These are phyloP conservation scores for Aphelocoma californica DNA, from an alignment of 2,797 vertebrate genomes.

Conservation along the genomic window DNA sequence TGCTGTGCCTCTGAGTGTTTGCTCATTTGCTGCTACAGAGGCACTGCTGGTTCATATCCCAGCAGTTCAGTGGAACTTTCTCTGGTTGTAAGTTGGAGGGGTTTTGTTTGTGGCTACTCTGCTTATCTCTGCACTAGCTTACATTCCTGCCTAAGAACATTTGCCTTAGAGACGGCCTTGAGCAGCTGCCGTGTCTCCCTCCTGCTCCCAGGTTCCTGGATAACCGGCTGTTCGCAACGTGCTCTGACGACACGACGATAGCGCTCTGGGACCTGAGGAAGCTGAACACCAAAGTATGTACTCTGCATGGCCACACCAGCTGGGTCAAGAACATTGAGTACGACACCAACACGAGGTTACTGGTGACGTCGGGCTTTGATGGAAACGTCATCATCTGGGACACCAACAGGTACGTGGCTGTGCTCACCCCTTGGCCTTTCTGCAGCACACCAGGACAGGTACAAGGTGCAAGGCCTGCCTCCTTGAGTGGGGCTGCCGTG, in stretches of 20 bases:
- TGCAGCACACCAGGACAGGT: neutral
- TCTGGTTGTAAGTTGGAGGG: no score
- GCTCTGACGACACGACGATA: conserved; percentile 98
- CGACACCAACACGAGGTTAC: conserved; percentile 92
- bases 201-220: conserved; percentile 88
- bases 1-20: neutral
- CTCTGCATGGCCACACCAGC: conserved; percentile 96
- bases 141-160: neutral
- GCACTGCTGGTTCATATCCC: neutral
- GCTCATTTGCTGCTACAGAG: neutral
- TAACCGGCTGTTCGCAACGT: conserved; percentile 96
- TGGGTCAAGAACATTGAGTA: conserved; percentile 99
- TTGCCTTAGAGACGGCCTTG: neutral
- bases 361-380: conserved; percentile 97
- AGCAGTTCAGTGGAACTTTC: rapidly evolving
- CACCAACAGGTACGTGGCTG: conserved; percentile 87
- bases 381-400: conserved; percentile 99
- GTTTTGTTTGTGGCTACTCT: neutral
- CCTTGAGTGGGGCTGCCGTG: neutral
- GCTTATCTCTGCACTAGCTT: neutral
- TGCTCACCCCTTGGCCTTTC: rapidly evolving
- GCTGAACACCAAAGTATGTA: conserved; percentile 93
- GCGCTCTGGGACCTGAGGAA: conserved; percentile 97
- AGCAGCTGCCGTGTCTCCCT: neutral
- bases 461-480: neutral